A percentile compares a stretch with the other conserved stretches of the same genome.
Conservation (phyloP, 2,113 vertebrate genomes). For the Pteronura brasiliensis region DNA sequence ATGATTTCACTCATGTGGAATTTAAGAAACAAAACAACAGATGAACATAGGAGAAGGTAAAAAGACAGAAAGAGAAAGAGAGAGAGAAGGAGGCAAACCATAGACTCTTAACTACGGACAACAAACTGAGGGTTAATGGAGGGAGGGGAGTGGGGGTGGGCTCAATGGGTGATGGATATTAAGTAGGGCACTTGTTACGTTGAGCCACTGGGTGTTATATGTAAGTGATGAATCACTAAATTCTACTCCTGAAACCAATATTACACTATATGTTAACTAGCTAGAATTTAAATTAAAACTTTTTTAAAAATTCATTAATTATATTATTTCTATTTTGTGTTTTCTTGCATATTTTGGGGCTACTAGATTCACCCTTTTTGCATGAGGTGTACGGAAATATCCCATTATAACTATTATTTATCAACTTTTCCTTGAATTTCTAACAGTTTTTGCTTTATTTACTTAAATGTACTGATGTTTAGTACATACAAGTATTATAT, state of each 20-base stretch:
- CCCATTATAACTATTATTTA: slow-evolving; percentile 4
- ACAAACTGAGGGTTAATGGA: not conserved
- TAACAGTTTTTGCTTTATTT: slow-evolving; percentile 12
- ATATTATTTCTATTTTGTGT: not conserved
- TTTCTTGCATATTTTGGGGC: not conserved
- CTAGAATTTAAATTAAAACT: not conserved
- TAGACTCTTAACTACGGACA: not conserved
- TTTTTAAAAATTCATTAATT: not conserved
- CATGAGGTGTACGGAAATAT: slow-evolving; percentile 24
- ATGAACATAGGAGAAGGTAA: not conserved
- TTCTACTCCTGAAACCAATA: not conserved
- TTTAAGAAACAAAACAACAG: not conserved
- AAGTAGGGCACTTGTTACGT: not conserved
- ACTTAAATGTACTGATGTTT: slow-evolving; percentile 16
- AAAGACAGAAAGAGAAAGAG: not conserved
- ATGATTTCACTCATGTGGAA: not conserved
- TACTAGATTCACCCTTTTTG: slow-evolving; percentile 12
- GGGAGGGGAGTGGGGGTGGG: not conserved
- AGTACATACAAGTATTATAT: not conserved
- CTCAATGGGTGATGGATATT: not conserved
- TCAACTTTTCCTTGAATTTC: slow-evolving; percentile 7
- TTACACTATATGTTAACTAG: not conserved
- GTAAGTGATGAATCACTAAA: not conserved
- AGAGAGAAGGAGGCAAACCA: not conserved
- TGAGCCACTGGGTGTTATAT: not conserved